Evolutionary conservation across 2,888 invertebrate species (phyloP).

Genomic region (Dendrolimus houi): DNA sequence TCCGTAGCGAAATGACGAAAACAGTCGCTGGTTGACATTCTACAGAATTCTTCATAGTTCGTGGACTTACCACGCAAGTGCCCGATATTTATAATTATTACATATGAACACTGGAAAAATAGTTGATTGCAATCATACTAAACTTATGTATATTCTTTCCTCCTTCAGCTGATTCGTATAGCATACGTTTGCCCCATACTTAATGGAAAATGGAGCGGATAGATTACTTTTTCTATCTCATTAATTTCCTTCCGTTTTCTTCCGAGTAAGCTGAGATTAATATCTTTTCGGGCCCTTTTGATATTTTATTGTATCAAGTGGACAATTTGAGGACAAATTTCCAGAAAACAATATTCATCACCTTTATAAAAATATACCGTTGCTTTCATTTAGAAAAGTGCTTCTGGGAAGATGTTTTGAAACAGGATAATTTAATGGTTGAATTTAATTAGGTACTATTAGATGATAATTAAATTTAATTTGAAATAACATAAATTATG

Average conservation of each 20-base stretch:
- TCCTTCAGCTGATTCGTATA: not conserved
- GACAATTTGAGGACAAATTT: not conserved
- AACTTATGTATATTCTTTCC: not conserved
- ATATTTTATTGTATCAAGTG: not conserved
- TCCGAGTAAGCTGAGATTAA: not conserved
- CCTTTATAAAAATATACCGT: not conserved
- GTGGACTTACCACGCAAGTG: too few species aligned
- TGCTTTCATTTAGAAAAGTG: not conserved
- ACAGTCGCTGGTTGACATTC: too few species aligned
- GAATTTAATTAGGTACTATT: too few species aligned
- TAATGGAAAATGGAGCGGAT: not conserved
- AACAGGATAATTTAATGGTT: too few species aligned
- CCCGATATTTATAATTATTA: too few species aligned
- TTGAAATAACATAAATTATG: too few species aligned
- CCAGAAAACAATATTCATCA: not conserved
- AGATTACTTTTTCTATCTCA: not conserved
- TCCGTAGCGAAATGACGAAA: too few species aligned
- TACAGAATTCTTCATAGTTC: too few species aligned
- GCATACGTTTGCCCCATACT: not conserved
- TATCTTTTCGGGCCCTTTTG: not conserved
- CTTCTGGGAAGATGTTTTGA: not conserved
- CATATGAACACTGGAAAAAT: too few species aligned
- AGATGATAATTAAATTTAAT: too few species aligned
- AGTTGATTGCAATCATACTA: not conserved
- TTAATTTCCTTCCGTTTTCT: not conserved